Conservation (phyloP, 2,888 invertebrate species). For the Belgica antarctica region DNA sequence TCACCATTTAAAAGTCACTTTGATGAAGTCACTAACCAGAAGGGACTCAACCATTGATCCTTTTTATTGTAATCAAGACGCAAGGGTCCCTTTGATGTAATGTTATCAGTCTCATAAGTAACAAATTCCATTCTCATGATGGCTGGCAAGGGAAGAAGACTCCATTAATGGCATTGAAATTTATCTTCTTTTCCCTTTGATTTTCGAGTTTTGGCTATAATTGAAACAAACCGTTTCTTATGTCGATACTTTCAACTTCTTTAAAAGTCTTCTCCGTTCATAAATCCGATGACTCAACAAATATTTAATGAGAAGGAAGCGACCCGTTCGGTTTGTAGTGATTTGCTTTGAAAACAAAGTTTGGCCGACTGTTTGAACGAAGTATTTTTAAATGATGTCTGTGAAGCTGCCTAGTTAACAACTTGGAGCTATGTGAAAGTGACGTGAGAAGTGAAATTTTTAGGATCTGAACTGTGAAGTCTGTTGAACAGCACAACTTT, state of each 20-base stretch:
- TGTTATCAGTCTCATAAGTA: background rate
- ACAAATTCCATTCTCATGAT: background rate
- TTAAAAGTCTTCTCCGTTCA: background rate
- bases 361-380: background rate
- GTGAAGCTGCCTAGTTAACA: too few relatives aligned
- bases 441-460: background rate
- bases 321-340: background rate
- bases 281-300: constrained; percentile 38
- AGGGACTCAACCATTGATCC: background rate
- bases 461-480: too few relatives aligned
- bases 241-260: background rate
- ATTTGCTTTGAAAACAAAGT: constrained; percentile 17
- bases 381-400: too few relatives aligned
- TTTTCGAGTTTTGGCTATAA: background rate
- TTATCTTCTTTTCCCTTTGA: background rate
- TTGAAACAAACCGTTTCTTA: constrained; percentile 32
- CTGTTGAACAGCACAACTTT: too few relatives aligned
- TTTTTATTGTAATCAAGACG: constrained; percentile 8
- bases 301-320: constrained; percentile 36
- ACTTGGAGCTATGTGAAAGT: background rate
- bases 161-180: constrained; percentile 35
- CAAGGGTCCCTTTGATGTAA: constrained; percentile 5
- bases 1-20: too few relatives aligned
- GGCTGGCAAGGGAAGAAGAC: too few relatives aligned
- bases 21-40: background rate